These are phyloP conservation scores for Emydoidea blandingii DNA, from an alignment of 2,797 vertebrate genomes.

Conservation along the genomic window DNA sequence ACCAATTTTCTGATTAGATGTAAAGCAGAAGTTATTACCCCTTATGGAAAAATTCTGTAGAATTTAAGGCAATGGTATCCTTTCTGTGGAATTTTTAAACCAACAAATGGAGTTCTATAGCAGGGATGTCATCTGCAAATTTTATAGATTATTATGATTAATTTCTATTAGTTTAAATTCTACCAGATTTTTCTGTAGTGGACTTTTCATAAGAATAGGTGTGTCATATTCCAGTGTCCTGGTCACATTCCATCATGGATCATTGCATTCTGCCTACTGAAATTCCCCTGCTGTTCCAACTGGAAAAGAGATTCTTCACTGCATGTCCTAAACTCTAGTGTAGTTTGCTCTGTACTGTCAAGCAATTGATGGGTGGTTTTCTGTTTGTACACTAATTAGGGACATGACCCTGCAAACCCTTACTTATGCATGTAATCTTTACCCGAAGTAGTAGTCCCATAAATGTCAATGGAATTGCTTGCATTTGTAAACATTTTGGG, in stretches of 20 bases:
- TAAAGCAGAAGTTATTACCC: conserved; percentile 13
- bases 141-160: neutral
- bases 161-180: neutral
- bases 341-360: neutral
- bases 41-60: rapidly evolving
- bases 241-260: neutral
- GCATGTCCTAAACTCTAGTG: neutral
- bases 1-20: neutral
- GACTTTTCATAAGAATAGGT: rapidly evolving
- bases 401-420: neutral
- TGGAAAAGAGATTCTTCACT: neutral
- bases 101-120: neutral
- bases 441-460: neutral
- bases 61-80: neutral
- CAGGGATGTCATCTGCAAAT: neutral
- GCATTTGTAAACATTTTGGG: neutral
- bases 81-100: neutral
- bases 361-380: neutral
- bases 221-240: rapidly evolving
- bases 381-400: neutral
- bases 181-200: rapidly evolving
- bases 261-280: neutral
- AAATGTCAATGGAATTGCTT: neutral
- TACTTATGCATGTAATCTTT: neutral
- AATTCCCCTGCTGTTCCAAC: neutral